A percentile compares a stretch with the other conserved stretches of the same genome.
Evolutionary conservation across 2,797 vertebrate genomes (phyloP).

Genomic region (Gorsachius magnificus): DNA sequence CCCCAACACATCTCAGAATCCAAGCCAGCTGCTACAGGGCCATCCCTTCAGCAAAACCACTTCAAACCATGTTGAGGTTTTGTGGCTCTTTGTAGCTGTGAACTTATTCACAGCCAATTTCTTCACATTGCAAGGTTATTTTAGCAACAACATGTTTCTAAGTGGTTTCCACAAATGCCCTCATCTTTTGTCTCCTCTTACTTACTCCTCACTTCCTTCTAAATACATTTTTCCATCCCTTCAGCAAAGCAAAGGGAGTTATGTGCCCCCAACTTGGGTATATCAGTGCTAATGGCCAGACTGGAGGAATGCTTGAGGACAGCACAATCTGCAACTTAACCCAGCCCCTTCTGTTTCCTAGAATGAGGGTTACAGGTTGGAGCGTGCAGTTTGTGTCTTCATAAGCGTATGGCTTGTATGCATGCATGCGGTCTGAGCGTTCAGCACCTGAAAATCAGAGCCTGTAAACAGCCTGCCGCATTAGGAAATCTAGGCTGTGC

Average conservation of each 20-base stretch:
- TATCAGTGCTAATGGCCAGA: background rate
- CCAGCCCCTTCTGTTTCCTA: background rate
- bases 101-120: background rate
- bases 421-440: background rate
- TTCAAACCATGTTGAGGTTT: background rate
- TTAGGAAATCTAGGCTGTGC: background rate
- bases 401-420: background rate
- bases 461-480: background rate
- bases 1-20: background rate
- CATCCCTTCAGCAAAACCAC: background rate
- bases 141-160: background rate
- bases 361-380: background rate
- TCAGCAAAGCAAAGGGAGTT: background rate
- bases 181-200: background rate
- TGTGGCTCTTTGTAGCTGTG: background rate
- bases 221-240: background rate
- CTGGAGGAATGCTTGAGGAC: background rate
- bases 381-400: background rate
- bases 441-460: background rate
- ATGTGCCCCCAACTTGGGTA: background rate
- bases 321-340: background rate
- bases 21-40: background rate
- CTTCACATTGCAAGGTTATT: background rate
- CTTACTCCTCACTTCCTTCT: background rate
- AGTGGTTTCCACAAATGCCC: background rate